A percentile compares a stretch with the other conserved stretches of the same genome.
These are phyloP conservation scores for Megathymus violae DNA, from an alignment of 1,140 invertebrate species.

Conservation along the genomic window DNA sequence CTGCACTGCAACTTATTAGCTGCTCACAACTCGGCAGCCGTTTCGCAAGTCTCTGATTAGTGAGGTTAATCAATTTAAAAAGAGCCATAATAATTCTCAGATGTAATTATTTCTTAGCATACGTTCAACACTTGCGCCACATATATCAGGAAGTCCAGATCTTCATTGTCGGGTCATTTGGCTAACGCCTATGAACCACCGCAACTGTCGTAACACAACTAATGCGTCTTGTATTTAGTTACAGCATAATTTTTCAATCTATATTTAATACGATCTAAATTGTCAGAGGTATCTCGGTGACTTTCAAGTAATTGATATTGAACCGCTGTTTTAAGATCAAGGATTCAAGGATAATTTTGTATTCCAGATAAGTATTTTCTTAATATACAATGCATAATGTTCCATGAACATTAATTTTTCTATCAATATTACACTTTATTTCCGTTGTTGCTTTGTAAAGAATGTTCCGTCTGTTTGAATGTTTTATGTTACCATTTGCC, in stretches of 20 bases:
- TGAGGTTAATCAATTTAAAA: constrained; percentile 41
- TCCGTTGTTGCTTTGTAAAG: background rate
- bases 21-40: background rate
- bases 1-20: too few species aligned
- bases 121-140: constrained; percentile 62
- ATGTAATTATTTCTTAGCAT: constrained; percentile 47
- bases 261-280: constrained; percentile 46
- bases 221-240: constrained; percentile 64
- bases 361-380: background rate
- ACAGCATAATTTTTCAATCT: constrained; percentile 63
- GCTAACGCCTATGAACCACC: constrained; percentile 62
- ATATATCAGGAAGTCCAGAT: constrained; percentile 74
- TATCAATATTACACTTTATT: background rate
- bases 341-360: constrained; percentile 16
- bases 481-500: background rate
- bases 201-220: constrained; percentile 71
- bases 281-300: constrained; percentile 50
- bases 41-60: constrained; percentile 8
- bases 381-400: background rate
- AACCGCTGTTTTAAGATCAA: constrained; percentile 12
- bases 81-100: constrained; percentile 46
- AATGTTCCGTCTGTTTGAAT: background rate
- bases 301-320: constrained; percentile 36
- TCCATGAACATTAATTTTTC: background rate
- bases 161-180: constrained; percentile 67